Conservation (phyloP, 2,797 vertebrate genomes). For the Poecilia gillii region DNA sequence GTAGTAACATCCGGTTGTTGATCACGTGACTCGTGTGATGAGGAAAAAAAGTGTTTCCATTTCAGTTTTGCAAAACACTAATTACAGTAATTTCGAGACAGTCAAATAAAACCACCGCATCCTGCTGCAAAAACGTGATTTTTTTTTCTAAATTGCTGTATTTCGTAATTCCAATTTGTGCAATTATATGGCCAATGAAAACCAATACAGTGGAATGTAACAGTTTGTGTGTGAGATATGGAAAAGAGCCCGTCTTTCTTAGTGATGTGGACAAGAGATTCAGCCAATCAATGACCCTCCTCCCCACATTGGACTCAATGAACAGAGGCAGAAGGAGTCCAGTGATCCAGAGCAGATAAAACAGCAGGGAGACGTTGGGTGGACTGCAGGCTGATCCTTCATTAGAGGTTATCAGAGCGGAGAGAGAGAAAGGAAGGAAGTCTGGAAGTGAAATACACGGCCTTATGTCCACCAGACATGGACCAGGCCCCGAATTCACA, state of each 20-base stretch:
- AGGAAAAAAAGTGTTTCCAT: too few species aligned
- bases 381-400: slow-evolving; percentile 36
- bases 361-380: slow-evolving; percentile 4
- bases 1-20: too few species aligned
- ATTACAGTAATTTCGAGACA: too few species aligned
- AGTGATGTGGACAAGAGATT: background rate
- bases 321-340: slow-evolving; percentile 5
- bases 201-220: too few species aligned
- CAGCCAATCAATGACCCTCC: slow-evolving; percentile 55
- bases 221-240: background rate
- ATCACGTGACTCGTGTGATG: too few species aligned
- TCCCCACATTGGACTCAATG: slow-evolving; percentile 51
- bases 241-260: background rate
- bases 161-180: too few species aligned
- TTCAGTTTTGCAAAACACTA: too few species aligned
- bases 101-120: too few species aligned
- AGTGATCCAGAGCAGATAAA: slow-evolving; percentile 31
- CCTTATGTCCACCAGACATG: background rate
- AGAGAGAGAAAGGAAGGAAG: background rate
- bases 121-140: too few species aligned
- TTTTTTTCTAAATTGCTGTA: too few species aligned
- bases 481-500: background rate
- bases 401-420: slow-evolving; percentile 10
- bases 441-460: background rate
- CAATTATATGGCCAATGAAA: too few species aligned